Base-by-base conservation (phyloP, 2,113 vertebrate genomes). In the Microcebus griseorufus region DNA sequence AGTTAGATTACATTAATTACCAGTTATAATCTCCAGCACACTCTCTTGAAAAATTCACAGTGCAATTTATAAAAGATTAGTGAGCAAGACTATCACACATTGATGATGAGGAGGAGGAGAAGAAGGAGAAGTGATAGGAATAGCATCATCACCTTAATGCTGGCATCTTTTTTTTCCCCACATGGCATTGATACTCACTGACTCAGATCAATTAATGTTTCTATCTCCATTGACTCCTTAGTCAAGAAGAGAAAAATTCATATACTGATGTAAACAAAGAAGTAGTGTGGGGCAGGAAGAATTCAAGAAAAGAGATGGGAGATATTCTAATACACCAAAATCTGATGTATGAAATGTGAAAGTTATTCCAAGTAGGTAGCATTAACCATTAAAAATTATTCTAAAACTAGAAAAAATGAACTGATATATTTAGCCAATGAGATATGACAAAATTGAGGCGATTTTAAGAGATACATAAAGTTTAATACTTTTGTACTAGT, bases 1-100 rank as follows among this genome's bases (percentile, higher is more conserved):
- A 91, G 1, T 51, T 88, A 92, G 34, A 80, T 84, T 53, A 75
- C 51, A 62, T 88, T 95, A 96, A 92, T 32, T 65, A 72, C 53
- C 53, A 91, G 23, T 79, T 88, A 55, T 9, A 79, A 29, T 94
- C 13, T 75, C 48, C 64, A 90, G 94, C 25, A 18, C 53, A 65
- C 17, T 45, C 22, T 90, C 60, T 67, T 93, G 42, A 62, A 29
- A 87, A 76, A 60, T 79, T 39, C 58, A 60, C 25, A 53, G 29
- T 53, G 37, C 48, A 51, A 72, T 82, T 93, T 89, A 78, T 78
- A 45, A 90, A 88, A 90, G 29, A 82, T 75, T 34, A 60, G 32
- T 70, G 9, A 88, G 2, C 11, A n/a, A 80, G 83, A 85, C 25
- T 51, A 29, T n/a, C 39, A 75, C 20, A 20, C 16, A 29, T 7